A percentile compares a stretch with the other conserved stretches of the same genome.
phyloP scores from a whole-genome alignment of 2,113 vertebrate genomes.

The Vanacampus margaritifer region DNA sequence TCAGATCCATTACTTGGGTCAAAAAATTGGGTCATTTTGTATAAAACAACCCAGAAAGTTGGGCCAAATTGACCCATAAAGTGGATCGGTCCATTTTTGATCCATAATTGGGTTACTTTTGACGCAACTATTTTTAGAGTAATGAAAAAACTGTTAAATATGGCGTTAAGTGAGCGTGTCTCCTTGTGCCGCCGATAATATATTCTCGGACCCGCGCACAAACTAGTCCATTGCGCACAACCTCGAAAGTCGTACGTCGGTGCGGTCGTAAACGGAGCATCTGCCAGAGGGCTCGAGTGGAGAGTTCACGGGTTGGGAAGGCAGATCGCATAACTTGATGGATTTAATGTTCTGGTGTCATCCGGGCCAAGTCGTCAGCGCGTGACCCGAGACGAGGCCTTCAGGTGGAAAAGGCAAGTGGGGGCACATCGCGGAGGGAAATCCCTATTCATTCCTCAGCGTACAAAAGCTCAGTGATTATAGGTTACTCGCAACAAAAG shows the following conservation, averaged over 20 bases:
- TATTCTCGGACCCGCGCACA: too few relatives aligned
- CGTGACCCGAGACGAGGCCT: conserved; percentile 60
- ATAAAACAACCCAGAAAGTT: too few relatives aligned
- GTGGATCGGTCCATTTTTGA: too few relatives aligned
- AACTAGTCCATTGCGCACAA: neutral
- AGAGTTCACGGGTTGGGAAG: conserved; percentile 23
- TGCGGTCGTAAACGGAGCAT: neutral
- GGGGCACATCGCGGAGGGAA: conserved; percentile 60
- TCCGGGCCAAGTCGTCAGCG: conserved; percentile 48
- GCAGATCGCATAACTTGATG: conserved; percentile 52
- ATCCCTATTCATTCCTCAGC: conserved; percentile 61
- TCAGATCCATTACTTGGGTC: too few relatives aligned
- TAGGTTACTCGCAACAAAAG: conserved; percentile 55
- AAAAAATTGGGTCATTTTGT: too few relatives aligned
- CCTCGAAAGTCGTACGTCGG: neutral
- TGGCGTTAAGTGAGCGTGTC: too few relatives aligned
- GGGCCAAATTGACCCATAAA: too few relatives aligned
- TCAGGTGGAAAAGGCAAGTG: conserved; percentile 51
- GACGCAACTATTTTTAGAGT: too few relatives aligned
- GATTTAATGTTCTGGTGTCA: conserved; percentile 45
- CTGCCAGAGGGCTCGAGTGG: conserved; percentile 33
- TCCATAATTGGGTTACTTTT: too few relatives aligned
- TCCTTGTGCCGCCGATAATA: too few relatives aligned
- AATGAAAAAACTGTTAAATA: too few relatives aligned
- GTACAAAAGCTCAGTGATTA: conserved; percentile 64